Evolutionary conservation across 2,888 invertebrate genomes (phyloP).

Genomic region (Stictocephala bisonia): DNA sequence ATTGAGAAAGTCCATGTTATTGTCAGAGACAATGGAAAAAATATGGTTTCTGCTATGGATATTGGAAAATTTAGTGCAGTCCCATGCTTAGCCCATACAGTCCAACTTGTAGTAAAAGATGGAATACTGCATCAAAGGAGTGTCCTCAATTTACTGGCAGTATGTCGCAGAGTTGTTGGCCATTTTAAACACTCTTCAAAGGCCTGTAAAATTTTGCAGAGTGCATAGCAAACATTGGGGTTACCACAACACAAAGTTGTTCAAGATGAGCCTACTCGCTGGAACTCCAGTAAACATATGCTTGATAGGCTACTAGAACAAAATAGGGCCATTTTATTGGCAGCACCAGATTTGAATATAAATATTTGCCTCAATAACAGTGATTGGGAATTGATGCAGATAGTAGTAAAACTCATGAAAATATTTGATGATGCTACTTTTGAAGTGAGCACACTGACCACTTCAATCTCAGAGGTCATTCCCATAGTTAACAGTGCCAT

Average conservation of each 20-base stretch:
- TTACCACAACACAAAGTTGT: background rate
- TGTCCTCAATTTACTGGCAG: background rate
- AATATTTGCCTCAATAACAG: background rate
- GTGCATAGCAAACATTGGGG: background rate
- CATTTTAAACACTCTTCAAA: conserved; percentile 17
- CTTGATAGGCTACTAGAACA: background rate
- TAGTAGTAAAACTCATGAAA: background rate
- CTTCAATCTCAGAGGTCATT: background rate
- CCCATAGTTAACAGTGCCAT: conserved; percentile 14
- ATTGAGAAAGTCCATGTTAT: background rate
- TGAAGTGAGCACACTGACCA: background rate
- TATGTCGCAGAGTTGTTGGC: background rate
- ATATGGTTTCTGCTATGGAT: background rate
- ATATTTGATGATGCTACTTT: conserved; percentile 19
- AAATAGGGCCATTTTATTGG: background rate
- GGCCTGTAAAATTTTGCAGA: background rate
- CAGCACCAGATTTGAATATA: conserved; percentile 15
- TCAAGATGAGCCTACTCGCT: conserved; percentile 15
- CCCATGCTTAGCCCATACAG: conserved; percentile 16
- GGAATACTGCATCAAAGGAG: background rate
- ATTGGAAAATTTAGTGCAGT: conserved; percentile 1
- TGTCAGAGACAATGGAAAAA: conserved; percentile 13
- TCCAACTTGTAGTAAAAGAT: conserved; percentile 14
- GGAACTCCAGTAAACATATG: conserved; percentile 1
- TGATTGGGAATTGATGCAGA: background rate